Evolutionary conservation across 2,797 vertebrate species (phyloP).

Genomic region (Leptoclinus maculatus): DNA sequence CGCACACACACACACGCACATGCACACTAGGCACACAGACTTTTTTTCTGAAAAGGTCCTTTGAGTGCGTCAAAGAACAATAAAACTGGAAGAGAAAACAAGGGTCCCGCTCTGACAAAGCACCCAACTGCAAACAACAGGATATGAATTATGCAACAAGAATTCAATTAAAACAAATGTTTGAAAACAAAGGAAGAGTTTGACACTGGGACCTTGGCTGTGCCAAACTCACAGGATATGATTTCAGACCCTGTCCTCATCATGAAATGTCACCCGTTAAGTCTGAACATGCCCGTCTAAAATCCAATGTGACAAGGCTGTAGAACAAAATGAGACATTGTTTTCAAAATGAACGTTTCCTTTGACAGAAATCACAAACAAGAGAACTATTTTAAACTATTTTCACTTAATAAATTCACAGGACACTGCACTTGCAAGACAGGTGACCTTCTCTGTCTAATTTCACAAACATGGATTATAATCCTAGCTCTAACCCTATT

Average conservation of each 20-base stretch:
- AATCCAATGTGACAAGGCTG: slow-evolving; percentile 4
- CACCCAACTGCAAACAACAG: slow-evolving; percentile 82
- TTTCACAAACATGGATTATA: slow-evolving; percentile 34
- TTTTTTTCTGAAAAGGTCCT: slow-evolving; percentile 71
- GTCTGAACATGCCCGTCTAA: slow-evolving; percentile 26
- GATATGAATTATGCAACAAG: slow-evolving; percentile 87
- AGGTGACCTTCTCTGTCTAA: slow-evolving; percentile 14
- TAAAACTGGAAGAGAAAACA: slow-evolving; percentile 80
- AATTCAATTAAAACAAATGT: slow-evolving; percentile 84
- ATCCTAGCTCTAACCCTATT: slow-evolving; percentile 17
- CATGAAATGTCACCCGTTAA: slow-evolving; percentile 61
- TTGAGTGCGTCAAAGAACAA: slow-evolving; percentile 84
- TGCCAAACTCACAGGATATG: slow-evolving; percentile 74
- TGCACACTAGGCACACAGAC: not conserved
- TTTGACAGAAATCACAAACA: not conserved
- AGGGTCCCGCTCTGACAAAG: slow-evolving; percentile 74
- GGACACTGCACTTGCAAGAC: not conserved
- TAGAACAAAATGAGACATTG: not conserved
- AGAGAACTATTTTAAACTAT: not conserved
- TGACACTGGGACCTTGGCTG: slow-evolving; percentile 70
- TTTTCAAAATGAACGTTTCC: not conserved
- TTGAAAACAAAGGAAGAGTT: slow-evolving; percentile 81
- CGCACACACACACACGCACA: not conserved
- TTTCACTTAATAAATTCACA: not conserved
- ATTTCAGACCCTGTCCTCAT: slow-evolving; percentile 67